Evolutionary conservation across 2,113 vertebrate genomes (phyloP), one percentile per base, ranked within the genome.

Genomic region (Phocoena sinus): DNA sequence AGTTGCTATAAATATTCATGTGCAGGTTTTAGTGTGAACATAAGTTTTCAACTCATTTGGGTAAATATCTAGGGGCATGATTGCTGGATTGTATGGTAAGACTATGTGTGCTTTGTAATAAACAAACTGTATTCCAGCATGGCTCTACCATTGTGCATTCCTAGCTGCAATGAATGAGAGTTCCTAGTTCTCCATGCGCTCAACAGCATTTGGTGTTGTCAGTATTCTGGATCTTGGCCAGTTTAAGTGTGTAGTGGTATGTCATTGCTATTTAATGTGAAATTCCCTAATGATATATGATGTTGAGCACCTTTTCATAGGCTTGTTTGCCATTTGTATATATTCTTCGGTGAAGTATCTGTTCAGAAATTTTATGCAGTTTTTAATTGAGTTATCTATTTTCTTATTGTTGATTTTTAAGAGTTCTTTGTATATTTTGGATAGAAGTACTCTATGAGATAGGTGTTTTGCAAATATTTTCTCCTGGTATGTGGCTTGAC

Each of bases 371-470:
- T 86, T 87, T 62, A 15, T 4, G 53, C 14, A 82, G 23, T 93
- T 95, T 93, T 93, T 62, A 87, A 87, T 26, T 71, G 41, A 47
- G 8, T 60, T 67, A 17, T 36, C 10, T 82, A 41, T 91, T 93
- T 95, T 89, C 36, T 71, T 85, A 81, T 65, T 83, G 36, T 71
- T 91, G 25, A 71, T 36, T 97, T 90, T 90, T 79, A 92, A 47
- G 73, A 65, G 9, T 83, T 85, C 15, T 82, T 82, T 71, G 38
- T 71, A 25, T 88, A 44, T 94, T 81, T 76, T 58, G 9, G 36
- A 95, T 65, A 38, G 21, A 60, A 85, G 33, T 79, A 53, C 36
- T 71, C 38, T 79, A 65, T 23, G 36, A 94, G 63, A 88, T 65
- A 87, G 9, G 8, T 26, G 38, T 56, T 91, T 68, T 36, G 6